Conservation (phyloP, 2,113 vertebrate genomes). For the Tragelaphus buxtoni region DNA sequence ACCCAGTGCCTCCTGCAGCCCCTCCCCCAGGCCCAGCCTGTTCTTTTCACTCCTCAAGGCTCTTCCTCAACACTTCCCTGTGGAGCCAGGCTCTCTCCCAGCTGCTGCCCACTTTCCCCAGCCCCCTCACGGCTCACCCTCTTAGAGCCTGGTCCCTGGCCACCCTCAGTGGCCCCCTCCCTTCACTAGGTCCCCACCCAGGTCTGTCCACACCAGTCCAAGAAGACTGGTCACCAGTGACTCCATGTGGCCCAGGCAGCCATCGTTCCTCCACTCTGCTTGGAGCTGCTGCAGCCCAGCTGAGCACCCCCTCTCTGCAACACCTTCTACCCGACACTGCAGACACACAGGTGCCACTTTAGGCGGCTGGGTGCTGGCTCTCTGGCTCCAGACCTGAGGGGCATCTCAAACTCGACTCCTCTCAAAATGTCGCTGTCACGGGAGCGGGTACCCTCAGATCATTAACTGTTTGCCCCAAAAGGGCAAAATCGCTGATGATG, state of each 20-base stretch:
- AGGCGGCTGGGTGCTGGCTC: not conserved
- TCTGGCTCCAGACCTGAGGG: not conserved
- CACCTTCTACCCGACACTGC: fast-evolving
- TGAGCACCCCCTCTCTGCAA: too few relatives aligned
- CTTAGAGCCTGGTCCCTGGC: not conserved
- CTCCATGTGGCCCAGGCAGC: not conserved
- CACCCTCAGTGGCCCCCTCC: not conserved
- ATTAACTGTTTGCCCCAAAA: not conserved
- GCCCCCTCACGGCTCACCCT: not conserved
- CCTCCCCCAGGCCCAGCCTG: not conserved
- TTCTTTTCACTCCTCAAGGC: not conserved
- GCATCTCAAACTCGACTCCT: not conserved
- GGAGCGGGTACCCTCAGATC: not conserved
- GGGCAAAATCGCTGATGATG: not conserved
- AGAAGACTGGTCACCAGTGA: not conserved
- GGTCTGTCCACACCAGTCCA: not conserved
- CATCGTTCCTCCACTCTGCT: not conserved
- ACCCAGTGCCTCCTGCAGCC: not conserved
- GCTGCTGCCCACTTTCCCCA: not conserved
- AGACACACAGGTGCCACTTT: not conserved
- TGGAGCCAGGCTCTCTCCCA: not conserved
- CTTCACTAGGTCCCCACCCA: not conserved
- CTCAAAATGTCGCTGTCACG: not conserved
- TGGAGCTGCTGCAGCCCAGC: not conserved
- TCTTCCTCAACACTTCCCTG: too few relatives aligned